Evolutionary conservation across 2,113 vertebrate genomes (phyloP).

Genomic region (Alexandromys fortis): DNA sequence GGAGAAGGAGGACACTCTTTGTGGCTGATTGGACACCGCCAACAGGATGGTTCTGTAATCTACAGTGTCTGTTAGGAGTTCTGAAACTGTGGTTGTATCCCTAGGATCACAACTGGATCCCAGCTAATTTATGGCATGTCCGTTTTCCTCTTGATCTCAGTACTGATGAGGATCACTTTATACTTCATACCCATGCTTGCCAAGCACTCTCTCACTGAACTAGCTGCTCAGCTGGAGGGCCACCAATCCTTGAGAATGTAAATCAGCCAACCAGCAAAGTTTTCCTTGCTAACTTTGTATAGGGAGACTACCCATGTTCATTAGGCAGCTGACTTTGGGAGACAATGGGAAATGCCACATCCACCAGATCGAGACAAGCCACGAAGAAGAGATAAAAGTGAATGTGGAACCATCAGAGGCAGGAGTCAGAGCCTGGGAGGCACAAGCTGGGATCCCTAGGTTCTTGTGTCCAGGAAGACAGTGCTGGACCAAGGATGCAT

Average conservation of each 20-base stretch:
- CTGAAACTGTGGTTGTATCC: background rate
- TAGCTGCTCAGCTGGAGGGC: background rate
- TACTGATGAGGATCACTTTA: background rate
- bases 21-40: background rate
- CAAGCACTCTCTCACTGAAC: background rate
- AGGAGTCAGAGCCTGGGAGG: no score
- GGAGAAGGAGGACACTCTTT: fast-evolving
- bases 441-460: background rate
- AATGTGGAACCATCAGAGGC: background rate
- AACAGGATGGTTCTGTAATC: background rate
- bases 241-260: background rate
- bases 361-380: background rate
- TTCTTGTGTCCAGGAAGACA: background rate
- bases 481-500: background rate
- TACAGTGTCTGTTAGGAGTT: background rate
- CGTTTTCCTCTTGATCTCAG: background rate
- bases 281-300: background rate
- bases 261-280: background rate
- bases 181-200: background rate
- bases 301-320: background rate
- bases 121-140: background rate
- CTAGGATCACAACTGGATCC: background rate
- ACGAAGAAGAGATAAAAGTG: background rate
- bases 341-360: background rate
- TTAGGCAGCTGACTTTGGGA: background rate